Evolutionary conservation across 1,140 invertebrate genomes (phyloP).

Genomic region (Drosophila pallidifrons): DNA sequence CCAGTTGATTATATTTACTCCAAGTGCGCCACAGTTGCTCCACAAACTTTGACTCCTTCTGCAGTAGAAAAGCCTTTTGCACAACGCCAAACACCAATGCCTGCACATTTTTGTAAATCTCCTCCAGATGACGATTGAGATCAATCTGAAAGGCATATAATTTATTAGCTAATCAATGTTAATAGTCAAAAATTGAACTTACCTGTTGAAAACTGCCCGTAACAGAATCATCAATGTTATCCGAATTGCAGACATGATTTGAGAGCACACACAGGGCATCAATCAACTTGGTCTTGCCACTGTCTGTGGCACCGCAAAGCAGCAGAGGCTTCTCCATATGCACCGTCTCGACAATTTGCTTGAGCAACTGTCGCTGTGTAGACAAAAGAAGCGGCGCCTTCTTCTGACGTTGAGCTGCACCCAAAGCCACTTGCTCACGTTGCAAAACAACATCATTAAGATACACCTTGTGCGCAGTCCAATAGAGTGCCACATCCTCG

Average conservation of each 20-base stretch:
- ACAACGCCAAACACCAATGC: constrained; percentile 73
- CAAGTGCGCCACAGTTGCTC: constrained; percentile 61
- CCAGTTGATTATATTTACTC: constrained; percentile 70
- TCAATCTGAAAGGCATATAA: constrained; percentile 87
- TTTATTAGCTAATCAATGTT: not conserved
- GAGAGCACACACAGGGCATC: constrained; percentile 73
- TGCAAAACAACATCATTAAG: constrained; percentile 76
- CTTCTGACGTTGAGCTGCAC: constrained; percentile 42
- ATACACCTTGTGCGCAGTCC: constrained; percentile 77
- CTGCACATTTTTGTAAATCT: constrained; percentile 86
- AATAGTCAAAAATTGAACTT: no score
- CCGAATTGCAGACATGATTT: constrained; percentile 76
- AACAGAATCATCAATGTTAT: constrained; percentile 83
- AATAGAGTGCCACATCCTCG: constrained; percentile 79
- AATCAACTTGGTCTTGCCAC: constrained; percentile 83
- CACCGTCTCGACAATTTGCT: constrained; percentile 79
- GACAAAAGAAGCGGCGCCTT: constrained; percentile 64
- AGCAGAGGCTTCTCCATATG: constrained; percentile 80
- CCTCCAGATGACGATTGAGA: constrained; percentile 90
- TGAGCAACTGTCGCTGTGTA: constrained; percentile 71
- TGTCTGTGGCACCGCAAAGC: constrained; percentile 77
- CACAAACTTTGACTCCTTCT: constrained; percentile 39
- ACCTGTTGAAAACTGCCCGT: constrained; percentile 84
- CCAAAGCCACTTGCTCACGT: constrained; percentile 42
- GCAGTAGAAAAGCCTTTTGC: constrained; percentile 73